Conservation (phyloP, 2,797 vertebrate species). For the Chelon auratus region DNA sequence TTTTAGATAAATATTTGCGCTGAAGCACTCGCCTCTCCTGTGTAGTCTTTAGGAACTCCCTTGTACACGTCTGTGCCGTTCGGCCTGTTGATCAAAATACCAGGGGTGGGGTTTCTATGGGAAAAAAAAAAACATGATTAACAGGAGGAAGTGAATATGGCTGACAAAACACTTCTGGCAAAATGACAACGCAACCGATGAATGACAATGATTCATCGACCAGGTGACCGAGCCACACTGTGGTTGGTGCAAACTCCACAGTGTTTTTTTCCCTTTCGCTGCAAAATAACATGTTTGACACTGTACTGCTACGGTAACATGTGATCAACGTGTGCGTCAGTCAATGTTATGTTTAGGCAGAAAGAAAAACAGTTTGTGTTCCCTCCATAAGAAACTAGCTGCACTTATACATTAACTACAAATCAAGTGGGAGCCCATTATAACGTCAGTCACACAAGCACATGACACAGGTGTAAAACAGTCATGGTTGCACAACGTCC, state of each 20-base stretch:
- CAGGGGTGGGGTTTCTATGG: conserved; percentile 93
- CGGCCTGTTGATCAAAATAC: conserved; percentile 93
- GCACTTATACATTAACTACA: conserved; percentile 22
- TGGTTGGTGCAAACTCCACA: not conserved
- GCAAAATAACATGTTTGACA: not conserved
- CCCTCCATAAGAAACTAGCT: not conserved
- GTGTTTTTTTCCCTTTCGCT: not conserved
- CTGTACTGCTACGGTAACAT: not conserved
- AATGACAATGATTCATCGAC: conserved; percentile 25
- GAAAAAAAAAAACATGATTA: conserved; percentile 3
- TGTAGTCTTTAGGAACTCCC: conserved; percentile 93
- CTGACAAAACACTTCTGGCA: conserved; percentile 27
- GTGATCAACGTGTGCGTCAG: too few relatives aligned
- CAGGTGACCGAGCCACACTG: conserved; percentile 15
- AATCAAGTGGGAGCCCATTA: not conserved
- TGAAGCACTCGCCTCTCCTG: conserved; percentile 83
- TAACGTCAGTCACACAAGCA: not conserved
- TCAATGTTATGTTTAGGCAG: too few relatives aligned
- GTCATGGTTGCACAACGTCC: conserved; percentile 3
- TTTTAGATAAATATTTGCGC: not conserved
- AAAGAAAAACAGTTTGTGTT: not conserved
- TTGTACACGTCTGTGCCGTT: conserved; percentile 94
- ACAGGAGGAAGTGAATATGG: conserved; percentile 41
- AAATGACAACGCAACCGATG: not conserved
- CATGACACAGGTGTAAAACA: not conserved